Evolutionary conservation across 2,888 invertebrate genomes (phyloP).

Genomic region (Caenorhabditis macrosperma): DNA sequence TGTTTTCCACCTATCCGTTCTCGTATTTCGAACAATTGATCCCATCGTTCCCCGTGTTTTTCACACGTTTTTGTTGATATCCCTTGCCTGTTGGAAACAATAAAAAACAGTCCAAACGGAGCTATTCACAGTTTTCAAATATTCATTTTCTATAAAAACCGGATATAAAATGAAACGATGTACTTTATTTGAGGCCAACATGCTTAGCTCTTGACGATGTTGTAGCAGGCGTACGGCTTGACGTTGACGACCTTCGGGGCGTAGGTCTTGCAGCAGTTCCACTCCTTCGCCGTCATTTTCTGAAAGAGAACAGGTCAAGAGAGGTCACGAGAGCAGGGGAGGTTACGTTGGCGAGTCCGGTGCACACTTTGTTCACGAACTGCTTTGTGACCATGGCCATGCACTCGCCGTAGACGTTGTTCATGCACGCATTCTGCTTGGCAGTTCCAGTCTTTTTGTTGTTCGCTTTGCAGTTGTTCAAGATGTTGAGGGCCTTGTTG

Average conservation of each 20-base stretch:
- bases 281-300: conserved; percentile 34
- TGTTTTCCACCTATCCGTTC: no score
- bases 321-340: background rate
- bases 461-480: conserved; percentile 42
- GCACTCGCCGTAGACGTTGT: conserved; percentile 37
- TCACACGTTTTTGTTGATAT: no score
- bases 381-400: conserved; percentile 44
- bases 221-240: conserved; percentile 25
- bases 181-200: background rate
- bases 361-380: conserved; percentile 51
- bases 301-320: background rate
- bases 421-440: conserved; percentile 50
- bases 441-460: conserved; percentile 41
- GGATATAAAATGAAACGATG: background rate
- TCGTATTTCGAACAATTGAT: no score
- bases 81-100: no score
- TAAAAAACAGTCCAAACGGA: no score
- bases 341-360: conserved; percentile 1
- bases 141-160: background rate
- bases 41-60: no score
- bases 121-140: no score
- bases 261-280: conserved; percentile 41
- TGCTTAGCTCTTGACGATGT: conserved; percentile 10
- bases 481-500: conserved; percentile 25
- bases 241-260: conserved; percentile 40